Evolutionary conservation across 1,140 invertebrate genomes (phyloP), one percentile per base, ranked within the genome.

Genomic region (Drosophila chauvacae): DNA sequence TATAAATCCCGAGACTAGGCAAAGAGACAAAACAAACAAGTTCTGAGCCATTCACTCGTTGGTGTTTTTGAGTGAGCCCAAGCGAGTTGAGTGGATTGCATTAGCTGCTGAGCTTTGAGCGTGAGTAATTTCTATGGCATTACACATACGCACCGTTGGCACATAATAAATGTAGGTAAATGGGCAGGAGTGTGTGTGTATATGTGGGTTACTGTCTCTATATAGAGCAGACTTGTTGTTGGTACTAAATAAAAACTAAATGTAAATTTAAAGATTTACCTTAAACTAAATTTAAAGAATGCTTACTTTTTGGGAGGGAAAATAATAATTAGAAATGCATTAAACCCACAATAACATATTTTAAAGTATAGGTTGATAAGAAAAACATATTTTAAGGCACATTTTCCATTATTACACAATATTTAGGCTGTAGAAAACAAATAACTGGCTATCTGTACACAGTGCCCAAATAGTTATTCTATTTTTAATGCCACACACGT

Each of bases 171-270:
- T 90, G 85, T 88, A 83, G 84, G 84, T 88, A 77, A 88, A 68
- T 74, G 84, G 84, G 39, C 57, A 57, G 35, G 45, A 44, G 20
- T 80, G 7, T 53, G 59, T 58, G 35, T 66, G 44, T 51, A 44
- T 80, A 35, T 47, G 42, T 77, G 42, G 56, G 42, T 59, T 42
- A 70, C 41, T 73, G 53, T 61, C 57, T 73, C 41, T 73, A 80
- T 80, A 78, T 82, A 62, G 80, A 82, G 35, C 74, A 77, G 83
- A 88, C 83, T 86, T 86, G 84, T 86, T 86, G 83, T 86, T 86
- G 81, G 71, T 35, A 55, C 48, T 13, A 45, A 68, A 66, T 18
- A 39, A 37, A 20, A 39, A 9, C 3, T 39, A 26, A 5, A 42
- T 23, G 14, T 11, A 60, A 23, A 23, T 30, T 26, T 14, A 11